A percentile compares a stretch with the other conserved stretches of the same genome.
Evolutionary conservation across 2,113 vertebrate species (phyloP).

Genomic region (Tursiops truncatus): DNA sequence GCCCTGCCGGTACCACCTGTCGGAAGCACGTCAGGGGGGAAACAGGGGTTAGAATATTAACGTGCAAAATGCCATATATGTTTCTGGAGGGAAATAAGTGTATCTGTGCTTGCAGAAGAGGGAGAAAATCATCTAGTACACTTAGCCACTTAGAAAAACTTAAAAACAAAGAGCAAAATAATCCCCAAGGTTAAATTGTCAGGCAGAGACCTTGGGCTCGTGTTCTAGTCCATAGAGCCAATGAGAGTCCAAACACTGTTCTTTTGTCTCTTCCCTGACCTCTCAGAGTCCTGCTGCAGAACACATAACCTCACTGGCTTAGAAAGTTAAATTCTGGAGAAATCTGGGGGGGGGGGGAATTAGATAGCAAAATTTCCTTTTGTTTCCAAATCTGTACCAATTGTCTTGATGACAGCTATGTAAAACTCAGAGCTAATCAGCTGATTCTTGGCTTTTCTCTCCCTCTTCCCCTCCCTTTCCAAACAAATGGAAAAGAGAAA

Average conservation of each 20-base stretch:
- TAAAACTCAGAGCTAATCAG: neutral
- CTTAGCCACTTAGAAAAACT: neutral
- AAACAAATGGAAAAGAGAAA: neutral
- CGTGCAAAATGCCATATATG: neutral
- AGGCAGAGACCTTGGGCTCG: neutral
- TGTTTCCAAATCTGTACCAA: neutral
- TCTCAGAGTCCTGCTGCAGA: neutral
- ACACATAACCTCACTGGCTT: neutral
- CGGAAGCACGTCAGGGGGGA: neutral
- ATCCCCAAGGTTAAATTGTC: neutral
- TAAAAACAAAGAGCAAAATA: neutral
- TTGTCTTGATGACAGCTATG: neutral
- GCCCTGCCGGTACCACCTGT: neutral
- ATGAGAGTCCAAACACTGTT: neutral
- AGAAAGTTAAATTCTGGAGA: constrained; percentile 30
- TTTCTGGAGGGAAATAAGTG: neutral
- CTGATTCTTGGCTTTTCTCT: neutral
- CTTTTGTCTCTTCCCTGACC: neutral
- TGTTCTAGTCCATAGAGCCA: neutral
- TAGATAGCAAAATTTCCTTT: neutral
- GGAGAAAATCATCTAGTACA: neutral
- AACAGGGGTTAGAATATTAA: neutral
- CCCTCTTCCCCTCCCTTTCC: neutral
- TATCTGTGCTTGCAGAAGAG: neutral
- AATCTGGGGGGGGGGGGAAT: neutral